Base-by-base conservation (phyloP, 2,888 invertebrate genomes). In the Lepetodrilus schrolli region DNA sequence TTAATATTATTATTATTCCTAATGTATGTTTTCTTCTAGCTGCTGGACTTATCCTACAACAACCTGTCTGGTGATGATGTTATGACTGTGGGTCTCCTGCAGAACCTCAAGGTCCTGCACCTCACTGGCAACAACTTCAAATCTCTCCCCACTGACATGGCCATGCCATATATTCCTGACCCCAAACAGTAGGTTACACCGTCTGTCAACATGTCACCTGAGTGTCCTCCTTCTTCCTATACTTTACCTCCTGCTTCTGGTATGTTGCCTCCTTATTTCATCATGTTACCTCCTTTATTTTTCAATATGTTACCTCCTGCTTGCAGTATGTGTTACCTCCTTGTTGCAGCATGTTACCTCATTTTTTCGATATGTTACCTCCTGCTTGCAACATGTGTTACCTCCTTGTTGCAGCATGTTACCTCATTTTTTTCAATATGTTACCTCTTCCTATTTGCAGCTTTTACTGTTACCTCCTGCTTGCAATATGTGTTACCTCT, bases 11-110 rank as follows among this genome's bases (percentile, higher is more conserved):
- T 38, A 38, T n/a, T n/a, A 1, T n/a, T 38, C 8, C 38, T 2
- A 17, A 4, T 7, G 43, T 17, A 13, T 43, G 43, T 43, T 13
- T 43, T n/a, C n/a, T 43, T 43, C 13, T 79, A 90, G 90, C 83
- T 88, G 48, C 74, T 90, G 38, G 90, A 90, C 77, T 70, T 90
- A 20, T 90, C 90, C 5, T 90, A 88, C 82, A 90, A 90, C 80
- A 90, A 90, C 75, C 78, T 90, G 7, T 85, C 87, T 13, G 84
- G 84, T 23, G 86, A 88, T 10, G 90, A 90, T 71, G 74, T 90
- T 0, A 78, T 89, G 51, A 82, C 83, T 1, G 74, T 90, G 0
- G 90, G 90, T 5, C 77, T 86, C 0, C 73, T 90, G 34, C 77
- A 82, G 37, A 83, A 84, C 34, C 80, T 90, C 3, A 84, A 84